These are phyloP conservation scores for Hypercompe scribonia DNA, from an alignment of 2,888 invertebrate genomes.

Conservation along the genomic window DNA sequence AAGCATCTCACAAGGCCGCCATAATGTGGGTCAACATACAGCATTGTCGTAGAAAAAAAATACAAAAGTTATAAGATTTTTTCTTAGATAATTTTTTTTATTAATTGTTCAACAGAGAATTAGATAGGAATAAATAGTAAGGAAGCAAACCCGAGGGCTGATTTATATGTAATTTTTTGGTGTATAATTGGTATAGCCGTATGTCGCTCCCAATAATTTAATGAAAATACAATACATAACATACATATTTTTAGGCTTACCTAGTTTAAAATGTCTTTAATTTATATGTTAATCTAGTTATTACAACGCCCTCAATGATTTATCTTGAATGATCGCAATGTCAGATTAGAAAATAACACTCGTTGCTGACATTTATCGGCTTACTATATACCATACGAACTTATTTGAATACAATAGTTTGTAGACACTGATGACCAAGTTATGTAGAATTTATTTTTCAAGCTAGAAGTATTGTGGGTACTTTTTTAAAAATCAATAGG, in stretches of 20 bases:
- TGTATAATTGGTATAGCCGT: background rate
- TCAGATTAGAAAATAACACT: slow-evolving; percentile 25
- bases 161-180: background rate
- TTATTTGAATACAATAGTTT: slow-evolving; percentile 47
- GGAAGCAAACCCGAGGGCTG: background rate
- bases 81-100: too few relatives aligned
- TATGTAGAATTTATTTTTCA: too few relatives aligned
- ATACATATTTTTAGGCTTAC: background rate
- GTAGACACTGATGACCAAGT: too few relatives aligned
- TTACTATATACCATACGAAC: background rate
- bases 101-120: too few relatives aligned
- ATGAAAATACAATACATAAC: background rate
- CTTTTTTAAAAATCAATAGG: too few relatives aligned
- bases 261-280: background rate
- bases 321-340: slow-evolving; percentile 45
- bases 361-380: slow-evolving; percentile 36
- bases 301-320: slow-evolving; percentile 7
- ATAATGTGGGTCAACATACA: too few relatives aligned
- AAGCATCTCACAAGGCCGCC: too few relatives aligned
- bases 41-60: too few relatives aligned
- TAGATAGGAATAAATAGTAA: too few relatives aligned
- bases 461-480: too few relatives aligned
- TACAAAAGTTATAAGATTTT: too few relatives aligned
- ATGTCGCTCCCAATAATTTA: background rate
- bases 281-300: background rate